phyloP scores from a whole-genome alignment of 2,888 invertebrate species.

The Caenorhabditis wallacei region DNA sequence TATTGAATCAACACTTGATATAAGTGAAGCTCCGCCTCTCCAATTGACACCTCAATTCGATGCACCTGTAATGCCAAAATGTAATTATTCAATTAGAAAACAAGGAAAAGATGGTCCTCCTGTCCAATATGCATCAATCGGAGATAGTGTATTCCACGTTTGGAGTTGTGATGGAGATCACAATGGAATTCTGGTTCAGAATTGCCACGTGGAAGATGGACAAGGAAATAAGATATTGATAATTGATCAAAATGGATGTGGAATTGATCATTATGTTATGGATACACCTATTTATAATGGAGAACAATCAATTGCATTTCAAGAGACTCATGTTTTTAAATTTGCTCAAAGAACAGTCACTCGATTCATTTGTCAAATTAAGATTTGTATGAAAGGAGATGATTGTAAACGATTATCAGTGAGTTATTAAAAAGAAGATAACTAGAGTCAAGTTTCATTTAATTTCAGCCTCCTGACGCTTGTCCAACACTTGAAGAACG shows the following conservation, averaged over 20 bases:
- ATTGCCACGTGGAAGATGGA: constrained; percentile 82
- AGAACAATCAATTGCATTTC: constrained; percentile 80
- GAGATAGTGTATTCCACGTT: constrained; percentile 82
- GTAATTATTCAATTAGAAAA: constrained; percentile 81
- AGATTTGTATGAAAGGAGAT: constrained; percentile 80
- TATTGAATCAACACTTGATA: constrained; percentile 78
- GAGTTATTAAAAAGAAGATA: neutral
- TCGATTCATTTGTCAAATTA: constrained; percentile 82
- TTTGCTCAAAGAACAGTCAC: constrained; percentile 83
- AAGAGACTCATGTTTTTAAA: constrained; percentile 83
- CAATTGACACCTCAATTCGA: constrained; percentile 82
- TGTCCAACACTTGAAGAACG: constrained; percentile 76
- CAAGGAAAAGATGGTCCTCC: constrained; percentile 79
- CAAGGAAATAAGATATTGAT: constrained; percentile 82
- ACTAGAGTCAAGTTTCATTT: neutral
- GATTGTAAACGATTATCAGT: constrained; percentile 81
- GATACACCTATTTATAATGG: constrained; percentile 79
- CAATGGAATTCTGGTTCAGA: constrained; percentile 82
- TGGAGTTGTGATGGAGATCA: constrained; percentile 82
- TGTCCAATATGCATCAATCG: constrained; percentile 81
- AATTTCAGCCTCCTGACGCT: constrained; percentile 73
- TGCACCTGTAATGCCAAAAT: constrained; percentile 77
- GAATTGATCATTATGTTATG: constrained; percentile 82
- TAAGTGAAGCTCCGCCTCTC: constrained; percentile 80
- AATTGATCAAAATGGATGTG: constrained; percentile 83